Percentiles rank a stretch among this genome's conserved stretches.
Conservation (phyloP, 2,888 invertebrate genomes). For the Acronicta leporina region DNA sequence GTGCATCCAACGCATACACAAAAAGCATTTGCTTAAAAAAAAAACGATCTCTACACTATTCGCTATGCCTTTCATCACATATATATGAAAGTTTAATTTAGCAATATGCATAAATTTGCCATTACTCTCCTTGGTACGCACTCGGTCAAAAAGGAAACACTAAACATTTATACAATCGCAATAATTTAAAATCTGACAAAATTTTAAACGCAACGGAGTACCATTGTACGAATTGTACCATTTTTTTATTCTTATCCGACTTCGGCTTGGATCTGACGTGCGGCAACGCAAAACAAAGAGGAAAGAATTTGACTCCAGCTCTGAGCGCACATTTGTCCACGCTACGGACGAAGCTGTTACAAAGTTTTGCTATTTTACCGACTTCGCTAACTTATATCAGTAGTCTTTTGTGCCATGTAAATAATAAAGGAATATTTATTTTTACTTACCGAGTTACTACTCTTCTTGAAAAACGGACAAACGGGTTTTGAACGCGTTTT, state of each 20-base stretch:
- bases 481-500: too few relatives aligned
- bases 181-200: slow-evolving; percentile 35
- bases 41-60: neutral
- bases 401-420: slow-evolving; percentile 30
- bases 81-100: slow-evolving; percentile 42
- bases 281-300: slow-evolving; percentile 42
- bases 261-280: slow-evolving; percentile 31
- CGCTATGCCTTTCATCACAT: slow-evolving; percentile 4
- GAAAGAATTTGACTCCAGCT: slow-evolving; percentile 43
- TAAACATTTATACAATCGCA: slow-evolving; percentile 15
- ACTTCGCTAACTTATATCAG: slow-evolving; percentile 44
- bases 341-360: slow-evolving; percentile 26
- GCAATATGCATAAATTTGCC: slow-evolving; percentile 15
- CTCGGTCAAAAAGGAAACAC: slow-evolving; percentile 16
- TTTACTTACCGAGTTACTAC: slow-evolving; percentile 7
- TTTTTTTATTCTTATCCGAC: slow-evolving; percentile 34
- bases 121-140: slow-evolving; percentile 36
- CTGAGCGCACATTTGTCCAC: slow-evolving; percentile 31
- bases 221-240: slow-evolving; percentile 24
- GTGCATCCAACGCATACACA: too few relatives aligned
- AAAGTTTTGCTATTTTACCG: slow-evolving; percentile 50
- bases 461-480: too few relatives aligned
- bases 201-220: slow-evolving; percentile 36
- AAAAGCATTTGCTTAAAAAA: too few relatives aligned
- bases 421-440: slow-evolving; percentile 39